Conservation (phyloP, 2,113 vertebrate genomes). For the Bubalus kerabau region DNA sequence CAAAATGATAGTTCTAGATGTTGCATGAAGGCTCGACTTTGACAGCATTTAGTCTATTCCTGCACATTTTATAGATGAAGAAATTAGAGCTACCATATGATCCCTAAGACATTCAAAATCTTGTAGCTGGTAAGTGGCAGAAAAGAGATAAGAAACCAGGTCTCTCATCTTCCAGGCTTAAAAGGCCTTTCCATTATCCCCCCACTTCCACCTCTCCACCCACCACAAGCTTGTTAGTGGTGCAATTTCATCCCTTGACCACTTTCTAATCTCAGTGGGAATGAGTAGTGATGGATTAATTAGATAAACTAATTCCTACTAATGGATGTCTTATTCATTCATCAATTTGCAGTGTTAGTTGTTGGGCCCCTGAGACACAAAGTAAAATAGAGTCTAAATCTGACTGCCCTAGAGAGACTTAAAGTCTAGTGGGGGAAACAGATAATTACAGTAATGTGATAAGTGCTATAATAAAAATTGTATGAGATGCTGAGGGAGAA, state of each 20-base stretch:
- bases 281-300: constrained; percentile 28
- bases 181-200: constrained; percentile 1
- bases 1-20: not conserved
- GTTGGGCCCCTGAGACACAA: not conserved
- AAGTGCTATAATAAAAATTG: not conserved
- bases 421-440: not conserved
- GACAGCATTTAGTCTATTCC: not conserved
- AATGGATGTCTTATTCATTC: constrained; percentile 12
- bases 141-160: not conserved
- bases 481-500: not conserved
- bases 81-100: not conserved
- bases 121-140: not conserved
- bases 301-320: constrained; percentile 29
- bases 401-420: not conserved
- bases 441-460: not conserved
- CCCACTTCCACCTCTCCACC: not conserved
- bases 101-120: not conserved
- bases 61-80: not conserved
- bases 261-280: constrained; percentile 8
- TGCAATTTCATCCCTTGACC: not conserved
- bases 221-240: not conserved
- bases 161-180: not conserved
- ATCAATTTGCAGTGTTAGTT: not conserved
- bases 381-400: not conserved
- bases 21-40: not conserved